phyloP scores from a whole-genome alignment of 2,888 invertebrate genomes.

The Cephus sareptanus region DNA sequence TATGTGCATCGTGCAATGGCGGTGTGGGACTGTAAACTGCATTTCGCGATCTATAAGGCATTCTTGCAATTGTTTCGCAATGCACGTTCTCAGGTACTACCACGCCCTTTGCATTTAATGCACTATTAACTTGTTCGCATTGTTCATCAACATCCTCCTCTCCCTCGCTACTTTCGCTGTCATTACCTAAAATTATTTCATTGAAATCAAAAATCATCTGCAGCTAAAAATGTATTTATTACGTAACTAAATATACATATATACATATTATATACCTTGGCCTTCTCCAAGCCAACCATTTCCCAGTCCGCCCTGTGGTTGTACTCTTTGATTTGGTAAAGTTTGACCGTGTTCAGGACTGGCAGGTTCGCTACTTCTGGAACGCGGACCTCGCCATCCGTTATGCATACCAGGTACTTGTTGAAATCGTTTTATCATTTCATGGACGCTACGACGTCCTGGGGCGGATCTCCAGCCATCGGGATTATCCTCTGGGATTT shows the following conservation, averaged over 20 bases:
- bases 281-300: conserved; percentile 52
- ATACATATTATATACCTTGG: conserved; percentile 30
- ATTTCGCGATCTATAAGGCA: conserved; percentile 65
- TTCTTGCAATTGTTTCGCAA: conserved; percentile 55
- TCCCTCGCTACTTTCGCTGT: conserved; percentile 56
- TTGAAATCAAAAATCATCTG: background rate
- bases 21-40: conserved; percentile 69
- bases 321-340: conserved; percentile 49
- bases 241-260: background rate
- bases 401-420: conserved; percentile 56
- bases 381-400: conserved; percentile 49
- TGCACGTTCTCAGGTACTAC: conserved; percentile 41
- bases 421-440: conserved; percentile 63
- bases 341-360: conserved; percentile 51
- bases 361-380: conserved; percentile 50
- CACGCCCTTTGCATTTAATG: conserved; percentile 38
- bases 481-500: conserved; percentile 34
- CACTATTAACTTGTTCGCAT: conserved; percentile 37
- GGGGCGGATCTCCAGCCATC: conserved; percentile 47
- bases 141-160: conserved; percentile 48
- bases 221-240: background rate
- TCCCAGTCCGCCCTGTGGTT: conserved; percentile 48
- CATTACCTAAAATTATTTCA: conserved; percentile 40
- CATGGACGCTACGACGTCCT: conserved; percentile 59
- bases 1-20: conserved; percentile 73